These are phyloP conservation scores for Rhinolophus ferrumequinum DNA, from an alignment of 2,113 vertebrate species.

Conservation along the genomic window DNA sequence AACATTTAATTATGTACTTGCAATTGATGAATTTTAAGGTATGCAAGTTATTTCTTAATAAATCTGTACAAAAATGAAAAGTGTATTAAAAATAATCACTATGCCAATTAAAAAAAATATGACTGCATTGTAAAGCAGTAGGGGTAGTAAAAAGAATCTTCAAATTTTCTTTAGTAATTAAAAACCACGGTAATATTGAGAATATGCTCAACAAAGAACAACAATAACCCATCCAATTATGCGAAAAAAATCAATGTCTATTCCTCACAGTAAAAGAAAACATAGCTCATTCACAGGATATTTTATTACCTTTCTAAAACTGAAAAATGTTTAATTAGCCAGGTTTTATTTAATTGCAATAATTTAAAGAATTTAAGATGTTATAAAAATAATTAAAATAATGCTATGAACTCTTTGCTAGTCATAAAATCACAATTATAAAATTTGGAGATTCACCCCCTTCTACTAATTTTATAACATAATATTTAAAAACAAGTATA, in stretches of 20 bases:
- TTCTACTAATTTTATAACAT: neutral
- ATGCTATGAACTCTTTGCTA: neutral
- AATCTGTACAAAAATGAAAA: neutral
- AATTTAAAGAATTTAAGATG: slow-evolving; percentile 10
- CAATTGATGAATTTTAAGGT: neutral
- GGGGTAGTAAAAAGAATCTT: neutral
- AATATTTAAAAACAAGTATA: neutral
- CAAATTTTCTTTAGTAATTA: neutral
- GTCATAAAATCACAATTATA: neutral
- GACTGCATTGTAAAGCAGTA: neutral
- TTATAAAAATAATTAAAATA: slow-evolving; percentile 31
- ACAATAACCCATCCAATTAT: slow-evolving; percentile 29
- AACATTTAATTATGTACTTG: neutral
- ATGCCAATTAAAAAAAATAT: neutral
- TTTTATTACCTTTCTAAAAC: slow-evolving; percentile 48
- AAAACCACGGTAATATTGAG: neutral
- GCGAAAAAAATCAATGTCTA: slow-evolving; percentile 36
- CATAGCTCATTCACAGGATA: slow-evolving; percentile 18
- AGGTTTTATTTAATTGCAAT: neutral
- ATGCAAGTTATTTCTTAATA: neutral
- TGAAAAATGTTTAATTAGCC: slow-evolving; percentile 73
- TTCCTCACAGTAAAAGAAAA: slow-evolving; percentile 13
- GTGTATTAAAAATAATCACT: neutral
- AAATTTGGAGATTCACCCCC: neutral
- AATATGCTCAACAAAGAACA: neutral